Conservation (phyloP, 2,113 vertebrate species). For the Pelobates fuscus region DNA sequence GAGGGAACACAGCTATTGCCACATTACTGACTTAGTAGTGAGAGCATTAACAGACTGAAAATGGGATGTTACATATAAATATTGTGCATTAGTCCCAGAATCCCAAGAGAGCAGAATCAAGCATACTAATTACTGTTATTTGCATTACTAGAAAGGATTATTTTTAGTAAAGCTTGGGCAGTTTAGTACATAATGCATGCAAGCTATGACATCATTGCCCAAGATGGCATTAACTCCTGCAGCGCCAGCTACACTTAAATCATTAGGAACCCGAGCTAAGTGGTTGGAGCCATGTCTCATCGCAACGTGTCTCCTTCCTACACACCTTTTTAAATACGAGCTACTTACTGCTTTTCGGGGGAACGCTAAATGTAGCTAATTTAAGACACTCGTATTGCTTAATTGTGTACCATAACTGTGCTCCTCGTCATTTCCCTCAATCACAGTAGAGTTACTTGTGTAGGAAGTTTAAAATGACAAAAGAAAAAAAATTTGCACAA, state of each 20-base stretch:
- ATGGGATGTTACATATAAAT: constrained; percentile 14
- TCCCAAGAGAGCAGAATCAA: not conserved
- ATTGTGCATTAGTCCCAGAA: not conserved
- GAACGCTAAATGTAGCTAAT: constrained; percentile 21
- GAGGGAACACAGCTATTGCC: constrained; percentile 1
- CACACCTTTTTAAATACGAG: not conserved
- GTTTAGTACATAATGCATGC: constrained; percentile 10
- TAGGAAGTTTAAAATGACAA: constrained; percentile 33
- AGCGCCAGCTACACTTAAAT: not conserved
- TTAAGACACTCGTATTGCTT: constrained; percentile 20
- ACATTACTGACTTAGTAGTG: constrained; percentile 14
- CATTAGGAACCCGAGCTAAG: not conserved
- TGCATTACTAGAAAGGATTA: constrained; percentile 34
- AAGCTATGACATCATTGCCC: constrained; percentile 26
- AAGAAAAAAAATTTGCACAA: constrained; percentile 13
- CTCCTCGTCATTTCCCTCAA: not conserved
- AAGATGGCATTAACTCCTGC: constrained; percentile 22
- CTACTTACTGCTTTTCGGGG: not conserved
- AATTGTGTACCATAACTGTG: constrained; percentile 19
- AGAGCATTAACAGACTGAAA: constrained; percentile 25
- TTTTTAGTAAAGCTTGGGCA: constrained; percentile 22
- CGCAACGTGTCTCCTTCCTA: constrained; percentile 11
- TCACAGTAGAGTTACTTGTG: constrained; percentile 7
- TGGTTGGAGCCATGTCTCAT: constrained; percentile 16
- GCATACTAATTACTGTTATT: constrained; percentile 40